Conservation (phyloP, 1,140 invertebrate genomes). For the Ephestia elutella region DNA sequence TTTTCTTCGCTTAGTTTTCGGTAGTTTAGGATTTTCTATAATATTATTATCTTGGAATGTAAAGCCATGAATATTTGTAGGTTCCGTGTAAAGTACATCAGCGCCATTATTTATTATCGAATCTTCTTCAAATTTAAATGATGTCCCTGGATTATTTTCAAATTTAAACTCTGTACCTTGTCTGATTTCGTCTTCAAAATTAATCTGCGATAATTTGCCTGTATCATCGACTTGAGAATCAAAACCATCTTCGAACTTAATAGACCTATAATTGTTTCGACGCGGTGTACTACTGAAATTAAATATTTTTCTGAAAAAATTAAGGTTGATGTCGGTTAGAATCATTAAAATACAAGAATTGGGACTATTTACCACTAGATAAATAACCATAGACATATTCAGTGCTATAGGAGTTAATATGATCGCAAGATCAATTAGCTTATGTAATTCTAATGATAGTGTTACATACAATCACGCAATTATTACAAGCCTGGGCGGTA, state of each 20-base stretch:
- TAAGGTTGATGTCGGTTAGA: background rate
- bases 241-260: background rate
- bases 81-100: background rate
- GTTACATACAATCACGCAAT: too few species aligned
- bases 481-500: too few species aligned
- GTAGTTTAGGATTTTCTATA: background rate
- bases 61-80: background rate
- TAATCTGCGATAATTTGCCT: background rate
- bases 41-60: conserved; percentile 9
- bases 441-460: too few species aligned
- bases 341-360: too few species aligned
- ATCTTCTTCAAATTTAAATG: conserved; percentile 9
- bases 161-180: conserved; percentile 7
- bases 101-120: background rate
- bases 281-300: background rate
- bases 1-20: conserved; percentile 15
- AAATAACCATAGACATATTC: too few species aligned
- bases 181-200: background rate
- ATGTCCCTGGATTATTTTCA: background rate
- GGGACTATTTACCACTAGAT: too few species aligned
- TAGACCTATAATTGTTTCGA: background rate
- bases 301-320: background rate
- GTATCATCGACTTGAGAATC: background rate
- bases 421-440: too few species aligned
- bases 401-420: too few species aligned